A percentile compares a stretch with the other conserved stretches of the same genome.
phyloP scores from a whole-genome alignment of 2,797 vertebrate genomes.

The Meriones psammophilus region DNA sequence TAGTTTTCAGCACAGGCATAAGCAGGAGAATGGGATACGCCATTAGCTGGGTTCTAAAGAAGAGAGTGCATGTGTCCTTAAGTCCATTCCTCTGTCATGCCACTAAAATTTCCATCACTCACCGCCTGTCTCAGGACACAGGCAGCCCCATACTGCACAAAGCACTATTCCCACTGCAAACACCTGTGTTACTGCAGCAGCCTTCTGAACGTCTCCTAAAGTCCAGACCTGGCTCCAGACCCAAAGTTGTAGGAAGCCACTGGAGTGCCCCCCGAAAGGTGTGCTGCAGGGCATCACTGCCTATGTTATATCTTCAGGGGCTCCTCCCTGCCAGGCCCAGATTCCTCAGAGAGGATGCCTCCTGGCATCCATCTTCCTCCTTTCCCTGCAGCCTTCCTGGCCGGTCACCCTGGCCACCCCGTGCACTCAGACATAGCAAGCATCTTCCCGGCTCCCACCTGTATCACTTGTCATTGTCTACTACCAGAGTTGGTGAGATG shows the following conservation, averaged over 20 bases:
- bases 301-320: neutral
- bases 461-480: neutral
- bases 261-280: neutral
- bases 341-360: neutral
- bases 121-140: neutral
- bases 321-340: neutral
- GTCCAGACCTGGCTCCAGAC: neutral
- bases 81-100: neutral
- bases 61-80: neutral
- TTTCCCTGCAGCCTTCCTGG: rapidly evolving
- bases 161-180: neutral
- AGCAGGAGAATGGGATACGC: constrained; percentile 1
- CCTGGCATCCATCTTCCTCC: no score
- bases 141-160: neutral
- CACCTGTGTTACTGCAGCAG: neutral
- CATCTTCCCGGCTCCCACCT: neutral
- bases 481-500: neutral
- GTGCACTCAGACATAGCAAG: neutral
- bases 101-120: neutral
- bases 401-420: neutral
- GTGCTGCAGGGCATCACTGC: neutral
- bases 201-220: neutral
- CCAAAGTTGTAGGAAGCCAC: neutral
- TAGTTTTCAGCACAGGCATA: neutral
- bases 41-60: neutral